A percentile compares a stretch with the other conserved stretches of the same genome.
These are phyloP conservation scores for Drosophila nebulosa DNA, from an alignment of 1,140 invertebrate species.

Conservation along the genomic window DNA sequence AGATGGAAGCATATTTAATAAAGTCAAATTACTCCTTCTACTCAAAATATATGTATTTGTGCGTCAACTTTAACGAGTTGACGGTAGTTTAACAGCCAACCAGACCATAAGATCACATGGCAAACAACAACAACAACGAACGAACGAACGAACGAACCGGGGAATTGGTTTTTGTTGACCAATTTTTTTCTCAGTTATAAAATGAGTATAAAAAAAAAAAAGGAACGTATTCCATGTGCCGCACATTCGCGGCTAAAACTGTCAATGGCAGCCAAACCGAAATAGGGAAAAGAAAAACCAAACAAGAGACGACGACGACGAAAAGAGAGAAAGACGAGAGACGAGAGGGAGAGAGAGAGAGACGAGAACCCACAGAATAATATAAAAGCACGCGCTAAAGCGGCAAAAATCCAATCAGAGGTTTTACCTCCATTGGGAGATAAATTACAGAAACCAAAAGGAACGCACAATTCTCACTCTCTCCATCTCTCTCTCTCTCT, in stretches of 20 bases:
- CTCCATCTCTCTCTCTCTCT: too few relatives aligned
- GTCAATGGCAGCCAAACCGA: conserved; percentile 7
- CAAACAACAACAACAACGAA: neutral
- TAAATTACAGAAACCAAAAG: conserved; percentile 58
- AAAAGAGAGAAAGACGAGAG: neutral
- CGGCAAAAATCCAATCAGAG: conserved; percentile 63
- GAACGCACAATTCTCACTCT: conserved; percentile 10
- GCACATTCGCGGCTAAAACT: neutral
- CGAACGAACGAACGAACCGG: too few relatives aligned
- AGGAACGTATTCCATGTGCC: neutral
- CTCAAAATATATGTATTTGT: too few relatives aligned
- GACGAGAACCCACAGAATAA: conserved; percentile 7
- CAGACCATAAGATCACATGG: too few relatives aligned
- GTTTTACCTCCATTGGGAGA: conserved; percentile 46
- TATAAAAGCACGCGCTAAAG: conserved; percentile 33
- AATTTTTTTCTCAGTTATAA: neutral
- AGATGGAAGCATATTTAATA: too few relatives aligned
- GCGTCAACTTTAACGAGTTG: conserved; percentile 15
- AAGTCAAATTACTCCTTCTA: too few relatives aligned
- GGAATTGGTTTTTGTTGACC: neutral
- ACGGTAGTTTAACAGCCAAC: neutral
- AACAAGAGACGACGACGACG: too few relatives aligned
- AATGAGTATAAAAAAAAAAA: conserved; percentile 8
- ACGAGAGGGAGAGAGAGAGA: neutral
- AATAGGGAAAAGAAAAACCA: neutral